Base-by-base conservation (phyloP, 2,888 invertebrate species). In the Saturnia japonica region DNA sequence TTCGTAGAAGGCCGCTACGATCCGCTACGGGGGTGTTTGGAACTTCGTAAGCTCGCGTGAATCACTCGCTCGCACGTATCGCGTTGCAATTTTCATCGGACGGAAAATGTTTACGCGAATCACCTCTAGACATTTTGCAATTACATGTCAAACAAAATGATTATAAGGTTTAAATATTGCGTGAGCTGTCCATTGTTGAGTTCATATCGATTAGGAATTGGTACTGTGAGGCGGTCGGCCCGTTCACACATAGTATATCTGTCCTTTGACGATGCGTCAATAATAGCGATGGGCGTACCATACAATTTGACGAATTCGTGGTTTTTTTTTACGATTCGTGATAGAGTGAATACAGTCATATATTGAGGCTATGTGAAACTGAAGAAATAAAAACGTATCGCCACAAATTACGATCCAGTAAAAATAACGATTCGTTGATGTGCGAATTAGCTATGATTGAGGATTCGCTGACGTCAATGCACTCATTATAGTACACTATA, bases 31-130 rank as follows among this genome's bases (percentile, higher is more conserved):
- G 90, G 89, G 86, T 89, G 85, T 80, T 80, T 76, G 77, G 78
- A 79, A 84, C 85, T 85, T 83, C 77, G 82, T 86, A 92, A 92
- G 91, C 91, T 92, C 88, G 79, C 78, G 78, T 85, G 85, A 85
- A 80, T 86, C 84, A 87, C 77, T 42, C 54, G 34, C 28, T 57
- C 60, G 43, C 45, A 25, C 22, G 67, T 62, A 64, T 68, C 68
- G 71, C 25, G 60, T 76, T 74, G 75, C 75, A 73, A 72, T 82
- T 82, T 81, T 78, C 81, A 80, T 83, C 78, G 74, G 76, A 75
- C 73, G 79, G 78, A 80, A 81, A 81, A 81, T 80, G 74, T 81
- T 71, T 70, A 77, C 67, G 74, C 80, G 77, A 79, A 82, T 8
- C 40, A 11, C 64, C 64, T 40, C 19, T 12, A 40, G 64, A n/a